Evolutionary conservation across 2,888 invertebrate genomes (phyloP).

Genomic region (Agrochola lychnidis): DNA sequence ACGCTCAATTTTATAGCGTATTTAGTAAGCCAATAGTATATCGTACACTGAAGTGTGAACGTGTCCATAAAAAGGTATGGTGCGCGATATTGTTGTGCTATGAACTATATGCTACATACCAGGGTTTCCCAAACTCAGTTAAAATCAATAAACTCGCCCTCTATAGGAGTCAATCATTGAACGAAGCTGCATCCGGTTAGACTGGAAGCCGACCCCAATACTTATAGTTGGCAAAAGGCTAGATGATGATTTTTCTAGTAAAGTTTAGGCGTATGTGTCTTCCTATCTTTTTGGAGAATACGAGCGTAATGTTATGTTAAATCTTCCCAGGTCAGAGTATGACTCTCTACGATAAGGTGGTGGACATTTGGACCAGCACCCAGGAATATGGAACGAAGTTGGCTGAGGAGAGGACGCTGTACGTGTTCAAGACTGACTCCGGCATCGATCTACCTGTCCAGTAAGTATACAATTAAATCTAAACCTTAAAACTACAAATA

Average conservation of each 20-base stretch:
- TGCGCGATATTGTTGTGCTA: no score
- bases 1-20: no score
- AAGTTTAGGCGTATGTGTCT: not conserved
- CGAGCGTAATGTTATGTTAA: no score
- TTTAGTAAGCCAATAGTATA: no score
- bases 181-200: no score
- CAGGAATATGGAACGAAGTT: not conserved
- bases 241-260: not conserved
- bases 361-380: slow-evolving; percentile 49
- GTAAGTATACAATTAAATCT: slow-evolving; percentile 37
- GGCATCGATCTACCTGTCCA: slow-evolving; percentile 56
- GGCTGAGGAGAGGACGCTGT: slow-evolving; percentile 29
- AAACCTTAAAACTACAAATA: not conserved
- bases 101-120: no score
- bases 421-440: slow-evolving; percentile 47
- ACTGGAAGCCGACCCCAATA: not conserved
- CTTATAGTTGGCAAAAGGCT: not conserved
- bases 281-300: not conserved
- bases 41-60: no score
- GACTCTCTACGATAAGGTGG: slow-evolving; percentile 51
- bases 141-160: no score
- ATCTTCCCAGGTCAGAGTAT: slow-evolving; percentile 43
- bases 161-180: no score
- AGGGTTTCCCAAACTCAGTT: no score
- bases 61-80: no score